Evolutionary conservation across 2,797 vertebrate genomes (phyloP).

Genomic region (Galago senegalensis): DNA sequence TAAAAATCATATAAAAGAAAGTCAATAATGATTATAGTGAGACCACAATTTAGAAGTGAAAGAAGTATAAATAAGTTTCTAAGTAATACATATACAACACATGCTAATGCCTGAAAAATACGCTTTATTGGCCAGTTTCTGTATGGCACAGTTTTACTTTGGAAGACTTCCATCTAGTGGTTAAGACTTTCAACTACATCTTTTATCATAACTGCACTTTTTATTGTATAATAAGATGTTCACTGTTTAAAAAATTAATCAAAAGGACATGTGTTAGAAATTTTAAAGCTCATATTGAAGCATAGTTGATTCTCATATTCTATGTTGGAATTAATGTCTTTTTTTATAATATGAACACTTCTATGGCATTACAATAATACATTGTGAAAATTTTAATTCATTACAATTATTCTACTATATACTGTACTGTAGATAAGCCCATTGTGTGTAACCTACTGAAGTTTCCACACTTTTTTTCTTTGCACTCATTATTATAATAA

Average conservation of each 20-base stretch:
- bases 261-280: background rate
- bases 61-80: background rate
- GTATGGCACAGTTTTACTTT: background rate
- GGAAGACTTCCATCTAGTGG: conserved; percentile 81
- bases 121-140: background rate
- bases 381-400: background rate
- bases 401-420: background rate
- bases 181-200: conserved; percentile 11
- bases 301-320: background rate
- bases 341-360: background rate
- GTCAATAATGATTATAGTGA: background rate
- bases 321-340: background rate
- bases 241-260: background rate
- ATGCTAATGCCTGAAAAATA: background rate
- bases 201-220: background rate
- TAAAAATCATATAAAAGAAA: background rate
- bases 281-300: background rate
- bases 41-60: background rate
- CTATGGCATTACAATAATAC: background rate
- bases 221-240: background rate
- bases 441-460: background rate
- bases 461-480: background rate
- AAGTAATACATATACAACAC: background rate
- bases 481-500: background rate
- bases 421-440: background rate